Conservation (phyloP, 1,140 invertebrate species). For the Eulimnadia texana region DNA sequence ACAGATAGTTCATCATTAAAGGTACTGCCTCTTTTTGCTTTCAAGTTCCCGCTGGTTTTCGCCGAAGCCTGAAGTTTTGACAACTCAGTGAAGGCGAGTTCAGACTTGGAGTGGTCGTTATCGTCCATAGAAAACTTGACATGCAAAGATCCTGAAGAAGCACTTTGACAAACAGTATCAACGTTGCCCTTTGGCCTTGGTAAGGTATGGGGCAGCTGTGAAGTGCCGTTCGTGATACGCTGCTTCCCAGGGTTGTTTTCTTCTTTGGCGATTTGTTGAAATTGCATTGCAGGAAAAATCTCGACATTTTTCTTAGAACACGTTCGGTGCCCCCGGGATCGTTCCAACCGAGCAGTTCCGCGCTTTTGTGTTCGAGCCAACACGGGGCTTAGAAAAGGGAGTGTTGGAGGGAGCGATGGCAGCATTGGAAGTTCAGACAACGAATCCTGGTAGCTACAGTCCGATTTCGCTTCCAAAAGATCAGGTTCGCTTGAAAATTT, state of each 20-base stretch:
- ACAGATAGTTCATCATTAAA: constrained; percentile 3
- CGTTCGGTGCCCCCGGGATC: background rate
- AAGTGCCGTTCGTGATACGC: no score
- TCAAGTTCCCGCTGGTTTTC: background rate
- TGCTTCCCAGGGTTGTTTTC: background rate
- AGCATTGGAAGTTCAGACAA: background rate
- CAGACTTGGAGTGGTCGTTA: constrained; percentile 4
- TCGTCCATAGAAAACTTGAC: constrained; percentile 18
- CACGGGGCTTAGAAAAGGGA: constrained; percentile 7
- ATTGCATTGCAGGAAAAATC: no score
- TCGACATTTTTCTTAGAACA: background rate
- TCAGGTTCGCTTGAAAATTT: constrained; percentile 6
- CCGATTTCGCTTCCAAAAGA: constrained; percentile 5
- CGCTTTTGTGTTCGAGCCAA: background rate
- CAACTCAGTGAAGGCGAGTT: no score
- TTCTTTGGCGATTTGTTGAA: background rate
- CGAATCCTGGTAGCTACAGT: background rate
- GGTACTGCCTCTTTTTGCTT: constrained; percentile 20
- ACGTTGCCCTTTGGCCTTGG: no score
- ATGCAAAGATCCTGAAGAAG: background rate
- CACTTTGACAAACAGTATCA: no score
- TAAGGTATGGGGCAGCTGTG: no score
- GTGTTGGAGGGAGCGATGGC: constrained; percentile 3
- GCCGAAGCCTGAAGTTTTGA: background rate
- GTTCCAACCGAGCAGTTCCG: background rate